These are phyloP conservation scores for Oxyteleia sp. DNA, from an alignment of 2,888 invertebrate genomes.

Conservation along the genomic window DNA sequence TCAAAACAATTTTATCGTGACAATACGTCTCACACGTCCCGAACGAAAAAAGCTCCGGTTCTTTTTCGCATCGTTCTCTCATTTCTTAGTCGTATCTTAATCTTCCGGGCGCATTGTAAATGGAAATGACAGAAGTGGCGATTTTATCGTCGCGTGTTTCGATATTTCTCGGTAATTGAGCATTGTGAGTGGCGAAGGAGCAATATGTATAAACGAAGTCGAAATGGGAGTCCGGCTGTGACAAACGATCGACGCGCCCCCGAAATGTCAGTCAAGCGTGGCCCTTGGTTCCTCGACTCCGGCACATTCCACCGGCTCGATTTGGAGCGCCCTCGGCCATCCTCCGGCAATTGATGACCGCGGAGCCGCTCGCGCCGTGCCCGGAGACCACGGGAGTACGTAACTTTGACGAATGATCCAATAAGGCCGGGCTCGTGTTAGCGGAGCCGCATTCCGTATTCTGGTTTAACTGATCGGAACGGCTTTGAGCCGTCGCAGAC, in stretches of 20 bases:
- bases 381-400: conserved; percentile 37
- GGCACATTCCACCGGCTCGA: conserved; percentile 82
- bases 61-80: conserved; percentile 28
- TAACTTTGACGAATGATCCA: conserved; percentile 75
- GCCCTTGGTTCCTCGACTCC: conserved; percentile 59
- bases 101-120: conserved; percentile 30
- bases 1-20: conserved; percentile 20
- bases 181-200: conserved; percentile 67
- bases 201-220: conserved; percentile 58
- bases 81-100: conserved; percentile 10
- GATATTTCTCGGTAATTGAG: conserved; percentile 70
- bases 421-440: conserved; percentile 65
- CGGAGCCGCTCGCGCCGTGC: conserved; percentile 33
- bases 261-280: conserved; percentile 85
- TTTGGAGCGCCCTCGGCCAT: conserved; percentile 74
- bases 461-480: conserved; percentile 75
- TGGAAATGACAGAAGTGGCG: conserved; percentile 59
- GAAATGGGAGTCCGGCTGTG: conserved; percentile 79
- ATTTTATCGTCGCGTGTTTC: conserved; percentile 64
- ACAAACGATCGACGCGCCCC: conserved; percentile 86
- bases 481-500: conserved; percentile 67
- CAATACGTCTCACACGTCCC: conserved; percentile 3
- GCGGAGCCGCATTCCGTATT: conserved; percentile 80
- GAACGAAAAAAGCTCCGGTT: conserved; percentile 25
- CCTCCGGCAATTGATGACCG: conserved; percentile 69